phyloP scores from a whole-genome alignment of 2,113 vertebrate genomes.

The Planiliza haematocheilus region DNA sequence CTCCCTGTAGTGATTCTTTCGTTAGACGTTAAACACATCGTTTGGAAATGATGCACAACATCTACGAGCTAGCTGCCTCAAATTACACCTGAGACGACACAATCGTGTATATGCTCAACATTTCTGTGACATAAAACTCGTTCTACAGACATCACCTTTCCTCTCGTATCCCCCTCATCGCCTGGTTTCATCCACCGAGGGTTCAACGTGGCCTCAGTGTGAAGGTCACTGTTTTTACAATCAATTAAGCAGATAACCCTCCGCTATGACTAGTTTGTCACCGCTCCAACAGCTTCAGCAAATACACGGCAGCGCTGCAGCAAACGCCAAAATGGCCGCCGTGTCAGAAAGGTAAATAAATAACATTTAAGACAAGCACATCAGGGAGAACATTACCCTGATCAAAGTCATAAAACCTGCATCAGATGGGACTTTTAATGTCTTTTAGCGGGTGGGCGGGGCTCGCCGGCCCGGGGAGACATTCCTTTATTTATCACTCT shows the following conservation, averaged over 20 bases:
- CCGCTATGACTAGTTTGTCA: slow-evolving; percentile 8
- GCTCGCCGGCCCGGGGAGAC: slow-evolving; percentile 16
- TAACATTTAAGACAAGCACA: slow-evolving; percentile 44
- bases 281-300: slow-evolving; percentile 7
- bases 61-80: too few relatives aligned
- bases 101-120: too few relatives aligned
- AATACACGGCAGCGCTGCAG: background rate
- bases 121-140: too few relatives aligned
- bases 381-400: slow-evolving; percentile 59
- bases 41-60: too few relatives aligned
- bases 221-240: slow-evolving; percentile 30
- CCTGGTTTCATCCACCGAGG: background rate
- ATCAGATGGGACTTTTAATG: slow-evolving; percentile 69
- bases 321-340: slow-evolving; percentile 16
- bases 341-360: slow-evolving; percentile 55
- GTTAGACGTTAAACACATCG: too few relatives aligned
- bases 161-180: too few relatives aligned
- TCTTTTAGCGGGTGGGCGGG: slow-evolving; percentile 56
- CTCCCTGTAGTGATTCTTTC: too few relatives aligned
- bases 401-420: slow-evolving; percentile 69
- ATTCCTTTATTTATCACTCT: slow-evolving; percentile 59
- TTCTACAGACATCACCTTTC: too few relatives aligned
- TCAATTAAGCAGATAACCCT: slow-evolving; percentile 27
- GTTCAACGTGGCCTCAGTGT: background rate
- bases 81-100: too few relatives aligned